Evolutionary conservation across 2,888 invertebrate genomes (phyloP).

Genomic region (Nudaria mundana): DNA sequence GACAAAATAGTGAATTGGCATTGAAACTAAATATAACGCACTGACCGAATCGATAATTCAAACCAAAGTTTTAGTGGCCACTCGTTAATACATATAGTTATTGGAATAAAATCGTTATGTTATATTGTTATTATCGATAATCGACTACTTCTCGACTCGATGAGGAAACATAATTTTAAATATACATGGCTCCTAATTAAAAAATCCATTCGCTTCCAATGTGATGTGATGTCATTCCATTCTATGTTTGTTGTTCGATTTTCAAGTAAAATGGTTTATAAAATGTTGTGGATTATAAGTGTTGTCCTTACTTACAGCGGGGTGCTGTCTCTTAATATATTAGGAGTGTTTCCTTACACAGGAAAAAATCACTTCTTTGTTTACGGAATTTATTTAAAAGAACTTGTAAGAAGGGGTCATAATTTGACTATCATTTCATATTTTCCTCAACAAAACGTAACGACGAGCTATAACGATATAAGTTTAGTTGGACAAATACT

Average conservation of each 20-base stretch:
- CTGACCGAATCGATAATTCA: too few relatives aligned
- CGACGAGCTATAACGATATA: constrained; percentile 56
- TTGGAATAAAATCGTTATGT: too few relatives aligned
- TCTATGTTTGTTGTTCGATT: not conserved
- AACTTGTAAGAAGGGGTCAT: constrained; percentile 82
- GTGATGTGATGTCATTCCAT: not conserved
- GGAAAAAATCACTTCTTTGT: constrained; percentile 86
- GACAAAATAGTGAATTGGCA: too few relatives aligned
- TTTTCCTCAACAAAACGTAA: constrained; percentile 72
- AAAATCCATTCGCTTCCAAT: too few relatives aligned
- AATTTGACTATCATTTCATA: constrained; percentile 84
- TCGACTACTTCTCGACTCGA: too few relatives aligned
- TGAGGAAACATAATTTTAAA: too few relatives aligned
- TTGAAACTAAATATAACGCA: too few relatives aligned
- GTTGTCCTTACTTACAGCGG: constrained; percentile 14
- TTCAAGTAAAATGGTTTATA: constrained; percentile 12
- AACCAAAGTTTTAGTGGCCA: too few relatives aligned
- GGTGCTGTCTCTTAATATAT: constrained; percentile 65
- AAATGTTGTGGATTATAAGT: constrained; percentile 11
- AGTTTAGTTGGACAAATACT: constrained; percentile 51
- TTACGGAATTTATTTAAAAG: constrained; percentile 80
- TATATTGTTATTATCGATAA: too few relatives aligned
- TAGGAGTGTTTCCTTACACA: constrained; percentile 83
- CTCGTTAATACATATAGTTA: too few relatives aligned
- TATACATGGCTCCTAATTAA: too few relatives aligned